These are phyloP conservation scores for Pseudochirops cupreus DNA, from an alignment of 2,797 vertebrate genomes.

Conservation along the genomic window DNA sequence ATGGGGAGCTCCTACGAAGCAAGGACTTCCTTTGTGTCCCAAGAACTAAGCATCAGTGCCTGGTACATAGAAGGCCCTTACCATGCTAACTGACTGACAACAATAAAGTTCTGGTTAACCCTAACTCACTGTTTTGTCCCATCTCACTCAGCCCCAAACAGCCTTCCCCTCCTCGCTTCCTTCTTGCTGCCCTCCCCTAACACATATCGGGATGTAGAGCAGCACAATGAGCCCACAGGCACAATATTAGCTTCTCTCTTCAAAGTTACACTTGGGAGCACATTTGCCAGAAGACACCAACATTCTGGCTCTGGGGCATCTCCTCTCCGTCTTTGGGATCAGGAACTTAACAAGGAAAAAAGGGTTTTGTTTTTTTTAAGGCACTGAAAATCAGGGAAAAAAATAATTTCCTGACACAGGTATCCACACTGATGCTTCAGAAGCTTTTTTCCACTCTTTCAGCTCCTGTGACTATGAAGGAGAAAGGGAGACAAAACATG, in stretches of 20 bases:
- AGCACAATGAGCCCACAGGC: no score
- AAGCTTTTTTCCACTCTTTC: background rate
- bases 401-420: background rate
- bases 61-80: background rate
- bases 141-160: background rate
- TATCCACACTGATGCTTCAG: background rate
- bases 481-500: background rate
- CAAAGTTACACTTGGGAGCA: background rate
- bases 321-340: background rate
- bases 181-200: background rate
- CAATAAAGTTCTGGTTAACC: background rate
- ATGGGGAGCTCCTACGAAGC: background rate
- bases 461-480: background rate
- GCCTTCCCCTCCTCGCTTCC: no score
- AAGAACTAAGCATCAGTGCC: background rate
- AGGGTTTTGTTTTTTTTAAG: background rate
- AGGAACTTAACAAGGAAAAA: background rate
- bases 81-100: background rate
- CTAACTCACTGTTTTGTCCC: background rate
- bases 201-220: accelerated
- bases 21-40: background rate
- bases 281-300: background rate
- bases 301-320: no score
- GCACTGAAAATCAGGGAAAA: background rate
- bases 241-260: background rate